Base-by-base conservation (phyloP, 2,888 invertebrate species). In the Leptogaster cylindrica region DNA sequence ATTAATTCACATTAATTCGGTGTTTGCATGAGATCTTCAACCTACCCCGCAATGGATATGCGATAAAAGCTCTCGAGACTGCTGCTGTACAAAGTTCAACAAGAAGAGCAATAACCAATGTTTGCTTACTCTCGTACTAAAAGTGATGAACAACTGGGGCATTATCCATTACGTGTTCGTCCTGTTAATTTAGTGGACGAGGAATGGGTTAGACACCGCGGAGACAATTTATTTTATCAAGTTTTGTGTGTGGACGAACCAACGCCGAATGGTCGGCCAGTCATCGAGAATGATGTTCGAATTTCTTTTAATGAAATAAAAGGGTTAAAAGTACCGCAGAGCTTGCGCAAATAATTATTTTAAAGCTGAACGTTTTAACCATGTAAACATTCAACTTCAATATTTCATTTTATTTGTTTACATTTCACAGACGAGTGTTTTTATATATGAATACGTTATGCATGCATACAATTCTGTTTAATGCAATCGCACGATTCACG, bases 1-100 rank as follows among this genome's bases (percentile, higher is more conserved):
- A 67, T 67, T 67, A 39, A 67, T 67, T 39, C 67, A 58, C 58
- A 67, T 67, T 67, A 67, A 58, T 61, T 58, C 36, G 25, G 36
- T 66, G 55, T 66, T 48, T 48, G 66, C 36, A 36, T 31, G 33
- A 25, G 48, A 58, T 64, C 48, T 23, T 31, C 33, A 10, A 18
- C 10, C 46, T 6, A 33, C n/a, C n/a, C 16, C 14, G 8, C 18
- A 18, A 64, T 64, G 36, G 64, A 33, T 23, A 23, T 12, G 14
- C 31, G 36, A 64, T 64, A 48, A 64, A 50, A 64, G 64, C 64
- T 14, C 46, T 58, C 20, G 63, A 44, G 63, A 63, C 46, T 28
- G 18, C 28, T 28, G 18, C 28, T 44, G 14, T n/a, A 7, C 41
- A 41, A 44, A 44, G 16, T 44, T 28, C 61, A 44, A 41, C 61